Base-by-base conservation (phyloP, 2,113 vertebrate genomes). In the Scomber japonicus region DNA sequence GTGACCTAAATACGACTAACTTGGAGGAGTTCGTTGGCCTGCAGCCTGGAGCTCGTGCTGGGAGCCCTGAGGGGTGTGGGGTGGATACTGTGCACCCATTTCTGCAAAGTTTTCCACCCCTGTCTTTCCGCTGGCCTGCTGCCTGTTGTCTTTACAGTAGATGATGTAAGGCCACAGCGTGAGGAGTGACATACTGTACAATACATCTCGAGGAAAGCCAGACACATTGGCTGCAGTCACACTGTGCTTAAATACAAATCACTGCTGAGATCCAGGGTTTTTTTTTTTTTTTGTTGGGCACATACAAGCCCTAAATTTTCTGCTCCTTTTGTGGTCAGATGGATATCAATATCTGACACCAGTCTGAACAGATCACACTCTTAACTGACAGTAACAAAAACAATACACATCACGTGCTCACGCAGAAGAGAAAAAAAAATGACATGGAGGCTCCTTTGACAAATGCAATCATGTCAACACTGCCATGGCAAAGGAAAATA, bases 151-250 rank as follows among this genome's bases (percentile, higher is more conserved):
- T 89, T 85, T 84, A 78, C 85, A 87, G 82, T 83, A 83, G 86
- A 68, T 91, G 90, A 92, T 86, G 88, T 92, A 89, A 91, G 83
- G 82, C 77, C 44, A 55, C 71, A 70, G 80, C 71, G 53, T 60
- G 80, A 78, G 74, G 77, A 92, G 80, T 84, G 83, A 86, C 90
- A 90, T 83, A 83, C 89, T 84, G 82, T 82, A 91, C 88, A 81
- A 77, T 78, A 24, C 70, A 24, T 74, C 46, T 49, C 54, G 81
- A 87, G 71, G 59, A 80, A 81, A 84, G 67, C 80, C 87, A 90
- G 82, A 88, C 79, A 56, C 61, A 53, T 40, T 80, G 78, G 68
- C 80, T 84, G 68, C 65, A 48, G 60, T 62, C 72, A 71, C 59
- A 57, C 45, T 87, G 86, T 72, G 75, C 71, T 86, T n/a, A 44